Base-by-base conservation (phyloP, 2,797 vertebrate genomes). In the Phalloptychus januarius region DNA sequence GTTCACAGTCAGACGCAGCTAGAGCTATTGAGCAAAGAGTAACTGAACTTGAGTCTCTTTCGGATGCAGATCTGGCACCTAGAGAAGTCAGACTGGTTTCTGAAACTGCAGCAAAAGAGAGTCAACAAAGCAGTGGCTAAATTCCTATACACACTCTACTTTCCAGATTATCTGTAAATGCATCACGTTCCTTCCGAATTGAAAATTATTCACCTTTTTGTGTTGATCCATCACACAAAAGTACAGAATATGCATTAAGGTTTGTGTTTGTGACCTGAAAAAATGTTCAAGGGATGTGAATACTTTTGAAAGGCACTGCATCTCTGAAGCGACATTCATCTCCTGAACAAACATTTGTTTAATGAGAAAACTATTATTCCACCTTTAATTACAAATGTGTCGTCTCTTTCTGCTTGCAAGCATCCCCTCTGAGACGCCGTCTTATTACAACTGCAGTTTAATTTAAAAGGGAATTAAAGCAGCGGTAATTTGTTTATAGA, bases 381-480 rank as follows among this genome's bases (percentile, higher is more conserved):
- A 92, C 91, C 90, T 94, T 94, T 94, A 95, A 96, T 95, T 95
- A 93, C 89, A 85, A 93, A 91, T 86, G 87, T 87, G 87, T 88
- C 83, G 90, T 89, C 88, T 85, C 87, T 83, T 79, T 76, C 86
- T 87, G 89, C 91, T 91, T 91, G 91, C 90, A 93, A 93, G 94
- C 76, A 90, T 90, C 85, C 93, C 90, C 92, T 91, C 80, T 83
- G 93, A 94, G 93, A 92, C 79, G 67, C 75, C 54, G 72, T 89
- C 85, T 93, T 95, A 93, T 91, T 94, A 94, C 93, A 90, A 92
- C 87, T 86, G 88, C 83, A 76, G 90, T 94, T 95, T 95, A 94
- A 96, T 95, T 92, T 91, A 89, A 91, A 94, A 88, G 81, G 90
- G 92, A 95, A 95, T 95, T 95, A 95, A 94, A 93, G 90, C 89